Percentiles rank a stretch among this genome's conserved stretches.
phyloP scores from a whole-genome alignment of 2,113 vertebrate species.

The Heptranchias perlo region DNA sequence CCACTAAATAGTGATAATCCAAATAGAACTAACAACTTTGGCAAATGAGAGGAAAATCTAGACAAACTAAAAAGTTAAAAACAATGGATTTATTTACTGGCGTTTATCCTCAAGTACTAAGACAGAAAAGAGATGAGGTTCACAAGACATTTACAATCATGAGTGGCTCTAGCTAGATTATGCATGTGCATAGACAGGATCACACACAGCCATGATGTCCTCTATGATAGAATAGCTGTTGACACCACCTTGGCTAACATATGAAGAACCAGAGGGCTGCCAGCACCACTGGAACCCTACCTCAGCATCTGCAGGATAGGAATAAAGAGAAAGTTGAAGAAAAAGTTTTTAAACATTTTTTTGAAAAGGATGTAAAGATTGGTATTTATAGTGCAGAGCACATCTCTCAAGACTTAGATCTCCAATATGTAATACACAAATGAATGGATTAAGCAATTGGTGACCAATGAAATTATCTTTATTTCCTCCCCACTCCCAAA shows the following conservation, averaged over 20 bases:
- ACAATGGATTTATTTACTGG: not conserved
- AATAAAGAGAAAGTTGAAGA: not conserved
- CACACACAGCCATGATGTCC: not conserved
- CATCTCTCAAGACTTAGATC: not conserved
- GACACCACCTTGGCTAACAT: not conserved
- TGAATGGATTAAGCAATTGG: not conserved
- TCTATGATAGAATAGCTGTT: not conserved
- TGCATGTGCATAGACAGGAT: not conserved
- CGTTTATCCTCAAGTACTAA: not conserved
- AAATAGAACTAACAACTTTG: not conserved
- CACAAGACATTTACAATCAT: not conserved
- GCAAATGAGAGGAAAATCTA: not conserved
- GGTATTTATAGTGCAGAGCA: not conserved
- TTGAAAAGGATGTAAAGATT: not conserved
- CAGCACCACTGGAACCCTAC: not conserved
- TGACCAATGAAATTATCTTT: not conserved
- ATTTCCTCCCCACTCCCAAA: conserved; percentile 5
- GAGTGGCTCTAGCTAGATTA: not conserved
- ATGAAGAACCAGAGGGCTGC: not conserved
- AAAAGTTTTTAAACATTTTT: not conserved
- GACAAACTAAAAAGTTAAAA: not conserved
- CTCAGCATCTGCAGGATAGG: not conserved
- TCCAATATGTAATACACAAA: not conserved
- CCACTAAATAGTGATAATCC: not conserved
- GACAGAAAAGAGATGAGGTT: not conserved